Evolutionary conservation across 2,888 invertebrate species (phyloP).

Genomic region (Gortyna flavago): DNA sequence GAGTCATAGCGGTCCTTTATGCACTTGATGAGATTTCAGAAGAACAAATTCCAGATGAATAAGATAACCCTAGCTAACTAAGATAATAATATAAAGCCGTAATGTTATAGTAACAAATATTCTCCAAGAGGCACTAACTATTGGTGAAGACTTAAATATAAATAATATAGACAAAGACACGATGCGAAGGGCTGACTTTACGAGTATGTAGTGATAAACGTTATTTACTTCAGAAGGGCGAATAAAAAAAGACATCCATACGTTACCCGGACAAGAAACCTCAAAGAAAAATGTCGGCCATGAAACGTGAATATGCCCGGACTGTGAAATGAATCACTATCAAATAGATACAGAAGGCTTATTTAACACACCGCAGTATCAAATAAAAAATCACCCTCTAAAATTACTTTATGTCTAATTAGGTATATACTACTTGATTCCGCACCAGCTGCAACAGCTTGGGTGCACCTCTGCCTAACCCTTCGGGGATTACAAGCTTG

Average conservation of each 20-base stretch:
- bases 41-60: not conserved
- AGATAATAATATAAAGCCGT: not conserved
- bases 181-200: not conserved
- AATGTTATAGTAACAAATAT: not conserved
- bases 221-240: constrained; percentile 41
- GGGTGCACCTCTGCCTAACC: not conserved
- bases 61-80: not conserved
- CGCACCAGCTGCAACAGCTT: not conserved
- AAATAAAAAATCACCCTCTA: not conserved
- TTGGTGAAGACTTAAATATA: not conserved
- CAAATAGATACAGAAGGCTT: constrained; percentile 26
- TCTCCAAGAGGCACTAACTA: not conserved
- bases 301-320: constrained; percentile 46
- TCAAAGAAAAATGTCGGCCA: constrained; percentile 58
- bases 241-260: constrained; percentile 54
- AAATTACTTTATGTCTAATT: not conserved
- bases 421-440: not conserved
- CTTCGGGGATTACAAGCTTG: not conserved
- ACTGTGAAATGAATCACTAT: constrained; percentile 14
- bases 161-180: not conserved
- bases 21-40: not conserved
- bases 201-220: constrained; percentile 33
- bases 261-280: constrained; percentile 60
- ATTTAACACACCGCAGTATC: not conserved
- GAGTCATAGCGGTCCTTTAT: too few species aligned